Evolutionary conservation across 2,888 invertebrate genomes (phyloP), one percentile per base, ranked within the genome.

Genomic region (Aplocera efformata): DNA sequence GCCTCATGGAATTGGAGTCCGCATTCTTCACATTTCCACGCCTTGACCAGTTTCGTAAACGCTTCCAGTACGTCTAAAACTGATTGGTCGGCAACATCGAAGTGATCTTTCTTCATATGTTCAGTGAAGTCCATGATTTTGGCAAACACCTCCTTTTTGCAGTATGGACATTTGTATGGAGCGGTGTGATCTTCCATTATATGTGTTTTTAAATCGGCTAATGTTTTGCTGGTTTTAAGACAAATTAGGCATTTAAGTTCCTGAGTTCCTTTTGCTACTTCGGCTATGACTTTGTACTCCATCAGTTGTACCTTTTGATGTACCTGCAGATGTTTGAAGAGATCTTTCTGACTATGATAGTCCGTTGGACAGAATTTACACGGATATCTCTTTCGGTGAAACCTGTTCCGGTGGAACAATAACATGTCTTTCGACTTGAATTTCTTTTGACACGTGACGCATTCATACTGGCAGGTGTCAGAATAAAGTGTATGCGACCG

Each of bases 21-120:
- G 30, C 88, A 88, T 28, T 81, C 83, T n/a, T 84, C 82, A 32
- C 88, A 88, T 49, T 85, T 88, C 88, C 88, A 88, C n/a, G 83
- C 83, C 49, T 80, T 73, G 0, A 83, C 77, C 22, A 88, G 48
- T 46, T 75, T 79, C 0, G 83, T 81, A 39, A 85, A 85, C 0
- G 86, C 85, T 62, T 84, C 81, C 0, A 88, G 53, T 1, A 84
- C 83, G 37, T 84, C 78, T 23, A 88, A 50, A 1, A 86, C 82
- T 0, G 80, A 78, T 32, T 82, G 75, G 0, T 79, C 79, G 54
- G 80, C 81, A 0, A 82, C 70, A 39, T 83, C 77, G 0, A 83
- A 81, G 26, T 88, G 88, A 1, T 62, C 65, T 1, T 71, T 75
- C 50, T 82, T 84, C 1, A 76, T 79, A 20, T 88, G 88, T 46